A percentile compares a stretch with the other conserved stretches of the same genome.
phyloP scores from a whole-genome alignment of 2,797 vertebrate species.

The Monodelphis domestica region DNA sequence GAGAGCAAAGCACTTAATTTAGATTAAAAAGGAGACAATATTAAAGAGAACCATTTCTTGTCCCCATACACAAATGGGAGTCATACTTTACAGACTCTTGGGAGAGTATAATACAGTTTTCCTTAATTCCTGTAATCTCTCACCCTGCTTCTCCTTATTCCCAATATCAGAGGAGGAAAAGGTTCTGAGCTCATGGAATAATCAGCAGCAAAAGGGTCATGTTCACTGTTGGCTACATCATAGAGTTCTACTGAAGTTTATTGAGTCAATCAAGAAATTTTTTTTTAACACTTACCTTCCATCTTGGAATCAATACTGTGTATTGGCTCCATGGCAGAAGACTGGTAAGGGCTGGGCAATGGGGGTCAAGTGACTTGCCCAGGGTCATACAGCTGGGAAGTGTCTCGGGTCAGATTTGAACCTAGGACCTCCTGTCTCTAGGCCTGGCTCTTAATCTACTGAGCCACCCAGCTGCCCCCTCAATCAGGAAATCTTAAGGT shows the following conservation, averaged over 20 bases:
- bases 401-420: no score
- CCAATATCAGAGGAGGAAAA: neutral
- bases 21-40: neutral
- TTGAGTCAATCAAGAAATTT: neutral
- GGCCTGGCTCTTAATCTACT: no score
- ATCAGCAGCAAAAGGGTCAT: neutral
- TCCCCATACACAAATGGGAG: no score
- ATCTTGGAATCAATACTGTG: no score
- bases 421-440: no score
- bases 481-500: neutral
- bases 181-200: neutral
- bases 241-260: neutral
- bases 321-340: no score
- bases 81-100: neutral
- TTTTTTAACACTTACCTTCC: no score
- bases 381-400: no score
- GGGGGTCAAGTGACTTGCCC: no score
- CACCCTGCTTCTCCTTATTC: neutral
- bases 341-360: no score
- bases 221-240: neutral
- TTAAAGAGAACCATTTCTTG: no score
- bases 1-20: neutral
- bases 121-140: neutral
- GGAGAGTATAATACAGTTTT: neutral
- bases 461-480: no score